Evolutionary conservation across 2,797 vertebrate species (phyloP), one percentile per base, ranked within the genome.

Genomic region (Sebastes itinus): DNA sequence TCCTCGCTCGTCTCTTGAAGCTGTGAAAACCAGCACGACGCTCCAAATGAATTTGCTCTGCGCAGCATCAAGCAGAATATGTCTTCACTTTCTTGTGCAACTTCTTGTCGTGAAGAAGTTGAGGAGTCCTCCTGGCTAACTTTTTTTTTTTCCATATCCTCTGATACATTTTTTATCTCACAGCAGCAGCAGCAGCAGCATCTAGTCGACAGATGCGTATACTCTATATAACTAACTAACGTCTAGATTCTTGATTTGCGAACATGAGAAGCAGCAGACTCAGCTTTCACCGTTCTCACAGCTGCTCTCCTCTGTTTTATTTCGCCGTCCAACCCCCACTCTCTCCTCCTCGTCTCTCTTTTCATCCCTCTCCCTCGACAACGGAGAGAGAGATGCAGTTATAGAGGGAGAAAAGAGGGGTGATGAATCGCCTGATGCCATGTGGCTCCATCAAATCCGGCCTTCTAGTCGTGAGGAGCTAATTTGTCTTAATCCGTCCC

Each of bases 401-500:
- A 65, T 42, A 69, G 77, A 75, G 68, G 12, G 35, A 68, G 38
- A 60, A 58, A 73, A 78, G 60, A 23, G 18, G 22, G 30, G 70
- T 81, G 70, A 89, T 82, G 78, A 81, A 93, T 88, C 52, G 30
- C 62, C 80, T 59, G 80, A 80, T 27, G 64, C 59, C 88, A 67
- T 63, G 81, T 87, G 88, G 92, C 77, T 82, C 78, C 86, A 80
- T 92, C 92, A 95, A 87, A 92, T 85, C 82, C 75, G 89, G 38
- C 65, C 87, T 91, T 85, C 86, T 59, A 18, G 85, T 86, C 23
- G 38, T 85, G 78, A 75, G 79, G 46, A 90, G 90, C 85, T 92
- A 90, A 93, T 91, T 94, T 92, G 84, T 89, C 81, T 95, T 95
- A 89, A 90, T 72, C 89, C 83, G 83, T 87, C 85, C 89, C 87